A percentile compares a stretch with the other conserved stretches of the same genome.
Evolutionary conservation across 1,140 invertebrate genomes (phyloP).

Genomic region (Psilanteris sp.): DNA sequence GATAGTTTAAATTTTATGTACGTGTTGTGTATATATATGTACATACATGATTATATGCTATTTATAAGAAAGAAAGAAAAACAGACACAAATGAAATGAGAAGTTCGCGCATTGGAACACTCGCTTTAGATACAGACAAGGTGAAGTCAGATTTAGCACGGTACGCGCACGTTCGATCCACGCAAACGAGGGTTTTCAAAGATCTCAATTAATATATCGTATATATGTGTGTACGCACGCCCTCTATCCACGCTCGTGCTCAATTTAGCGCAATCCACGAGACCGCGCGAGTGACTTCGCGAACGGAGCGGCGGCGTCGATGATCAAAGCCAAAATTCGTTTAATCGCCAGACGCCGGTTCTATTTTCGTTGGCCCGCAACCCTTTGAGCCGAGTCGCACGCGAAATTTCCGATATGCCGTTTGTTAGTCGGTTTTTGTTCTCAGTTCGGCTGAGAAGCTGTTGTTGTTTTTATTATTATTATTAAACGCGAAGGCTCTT

Average conservation of each 20-base stretch:
- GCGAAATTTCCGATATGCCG: too few relatives aligned
- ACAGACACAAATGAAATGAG: too few relatives aligned
- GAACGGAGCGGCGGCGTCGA: too few relatives aligned
- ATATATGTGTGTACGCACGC: conserved; percentile 11
- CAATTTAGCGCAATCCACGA: conserved; percentile 15
- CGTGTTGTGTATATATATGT: too few relatives aligned
- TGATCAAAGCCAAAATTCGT: neutral
- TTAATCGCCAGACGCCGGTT: too few relatives aligned
- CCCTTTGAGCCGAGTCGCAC: too few relatives aligned
- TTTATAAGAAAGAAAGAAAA: too few relatives aligned
- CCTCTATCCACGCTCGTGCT: conserved; percentile 31
- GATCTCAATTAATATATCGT: conserved; percentile 32
- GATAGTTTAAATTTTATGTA: conserved; percentile 26
- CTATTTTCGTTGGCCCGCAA: neutral
- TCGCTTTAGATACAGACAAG: neutral
- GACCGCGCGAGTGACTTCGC: neutral
- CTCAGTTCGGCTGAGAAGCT: too few relatives aligned
- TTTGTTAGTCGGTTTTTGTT: too few relatives aligned
- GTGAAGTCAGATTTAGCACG: neutral
- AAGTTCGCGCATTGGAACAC: conserved; percentile 9
- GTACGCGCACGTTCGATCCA: conserved; percentile 6
- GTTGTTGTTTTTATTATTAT: too few relatives aligned
- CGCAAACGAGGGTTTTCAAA: conserved; percentile 27
- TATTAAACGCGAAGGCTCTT: too few relatives aligned
- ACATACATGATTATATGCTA: too few relatives aligned